Conservation (phyloP, 2,797 vertebrate species). For the Protonibea diacanthus region DNA sequence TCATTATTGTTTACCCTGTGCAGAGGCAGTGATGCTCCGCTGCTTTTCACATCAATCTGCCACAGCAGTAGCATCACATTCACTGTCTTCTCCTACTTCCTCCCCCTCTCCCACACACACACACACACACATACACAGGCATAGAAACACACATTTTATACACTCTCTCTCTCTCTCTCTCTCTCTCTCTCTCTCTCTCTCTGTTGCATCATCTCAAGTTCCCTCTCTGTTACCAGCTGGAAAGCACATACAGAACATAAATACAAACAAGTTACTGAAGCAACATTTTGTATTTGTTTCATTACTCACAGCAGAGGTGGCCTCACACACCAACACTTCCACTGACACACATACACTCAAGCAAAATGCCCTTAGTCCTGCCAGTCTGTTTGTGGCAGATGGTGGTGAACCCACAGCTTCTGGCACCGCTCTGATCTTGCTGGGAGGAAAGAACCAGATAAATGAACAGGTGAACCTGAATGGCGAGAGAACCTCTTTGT, state of each 20-base stretch:
- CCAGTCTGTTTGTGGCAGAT: slow-evolving; percentile 75
- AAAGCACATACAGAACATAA: slow-evolving; percentile 50
- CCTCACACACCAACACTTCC: slow-evolving; percentile 22
- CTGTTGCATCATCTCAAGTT: slow-evolving; percentile 51
- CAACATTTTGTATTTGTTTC: slow-evolving; percentile 51
- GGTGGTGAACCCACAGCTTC: slow-evolving; percentile 63
- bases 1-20: slow-evolving; percentile 64
- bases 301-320: slow-evolving; percentile 63
- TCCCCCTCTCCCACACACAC: slow-evolving; percentile 12
- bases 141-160: slow-evolving; percentile 13
- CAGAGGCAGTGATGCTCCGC: slow-evolving; percentile 47
- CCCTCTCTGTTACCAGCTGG: slow-evolving; percentile 40
- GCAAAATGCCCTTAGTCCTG: slow-evolving; percentile 61
- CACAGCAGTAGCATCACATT: slow-evolving; percentile 47
- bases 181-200: slow-evolving; percentile 2
- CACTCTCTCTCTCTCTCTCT: slow-evolving; percentile 3
- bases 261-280: slow-evolving; percentile 53
- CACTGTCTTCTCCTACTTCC: slow-evolving; percentile 14
- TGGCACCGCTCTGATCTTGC: slow-evolving; percentile 61
- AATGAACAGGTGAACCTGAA: slow-evolving; percentile 65
- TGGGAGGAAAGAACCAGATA: slow-evolving; percentile 62
- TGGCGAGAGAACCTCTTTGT: slow-evolving; percentile 20
- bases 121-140: slow-evolving; percentile 24
- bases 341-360: slow-evolving; percentile 31
- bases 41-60: slow-evolving; percentile 70